Evolutionary conservation across 2,888 invertebrate species (phyloP).

Genomic region (Phyllotreta cruciferae): DNA sequence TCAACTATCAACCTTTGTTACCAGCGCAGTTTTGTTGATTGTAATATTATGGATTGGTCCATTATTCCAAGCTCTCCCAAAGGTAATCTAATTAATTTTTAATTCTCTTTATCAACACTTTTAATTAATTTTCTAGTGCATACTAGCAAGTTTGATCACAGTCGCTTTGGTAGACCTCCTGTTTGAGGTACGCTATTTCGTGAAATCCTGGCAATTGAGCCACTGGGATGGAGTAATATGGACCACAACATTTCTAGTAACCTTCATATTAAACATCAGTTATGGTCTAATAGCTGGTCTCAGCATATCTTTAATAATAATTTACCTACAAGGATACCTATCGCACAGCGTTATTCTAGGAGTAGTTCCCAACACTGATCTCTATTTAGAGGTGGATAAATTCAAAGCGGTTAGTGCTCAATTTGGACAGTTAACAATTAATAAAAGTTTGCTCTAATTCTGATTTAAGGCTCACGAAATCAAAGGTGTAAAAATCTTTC

Average conservation of each 20-base stretch:
- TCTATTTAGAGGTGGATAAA: conserved; percentile 75
- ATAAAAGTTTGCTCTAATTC: background rate
- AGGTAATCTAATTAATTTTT: conserved; percentile 61
- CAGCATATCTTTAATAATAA: conserved; percentile 72
- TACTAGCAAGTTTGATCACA: conserved; percentile 82
- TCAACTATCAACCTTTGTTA: conserved; percentile 74
- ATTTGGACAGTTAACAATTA: too few relatives aligned
- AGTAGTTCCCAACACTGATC: conserved; percentile 74
- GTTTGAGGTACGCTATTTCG: conserved; percentile 73
- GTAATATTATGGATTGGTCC: conserved; percentile 78
- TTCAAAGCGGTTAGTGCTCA: conserved; percentile 72
- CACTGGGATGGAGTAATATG: conserved; percentile 82
- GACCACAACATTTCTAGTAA: conserved; percentile 78
- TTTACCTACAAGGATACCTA: conserved; percentile 74
- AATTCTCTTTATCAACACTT: background rate
- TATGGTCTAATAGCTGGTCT: conserved; percentile 80
- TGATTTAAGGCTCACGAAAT: conserved; percentile 4
- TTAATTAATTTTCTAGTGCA: conserved; percentile 64
- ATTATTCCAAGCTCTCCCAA: conserved; percentile 74
- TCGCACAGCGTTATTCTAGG: conserved; percentile 76
- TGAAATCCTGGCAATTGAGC: conserved; percentile 78
- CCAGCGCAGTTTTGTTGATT: conserved; percentile 69
- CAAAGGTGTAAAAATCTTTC: conserved; percentile 4
- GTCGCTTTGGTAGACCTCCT: conserved; percentile 85
- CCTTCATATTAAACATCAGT: conserved; percentile 78